These are phyloP conservation scores for Steinernema hermaphroditum DNA, from an alignment of 2,888 invertebrate genomes.

Conservation along the genomic window DNA sequence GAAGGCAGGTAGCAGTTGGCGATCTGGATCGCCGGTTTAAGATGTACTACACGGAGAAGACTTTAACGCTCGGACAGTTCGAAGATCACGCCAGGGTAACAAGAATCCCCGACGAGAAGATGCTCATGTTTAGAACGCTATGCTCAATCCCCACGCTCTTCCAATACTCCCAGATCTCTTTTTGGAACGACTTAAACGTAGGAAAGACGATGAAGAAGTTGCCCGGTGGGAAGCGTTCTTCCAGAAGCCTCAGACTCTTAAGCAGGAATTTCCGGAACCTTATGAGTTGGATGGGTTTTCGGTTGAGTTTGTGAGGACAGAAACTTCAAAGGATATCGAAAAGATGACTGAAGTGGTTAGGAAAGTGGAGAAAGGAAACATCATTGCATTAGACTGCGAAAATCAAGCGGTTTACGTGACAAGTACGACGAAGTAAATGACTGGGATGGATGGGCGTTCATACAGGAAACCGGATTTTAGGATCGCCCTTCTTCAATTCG, in stretches of 20 bases:
- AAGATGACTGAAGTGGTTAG: neutral
- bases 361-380: neutral
- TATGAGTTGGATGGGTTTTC: neutral
- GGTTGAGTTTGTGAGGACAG: neutral
- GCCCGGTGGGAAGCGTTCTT: neutral
- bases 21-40: neutral
- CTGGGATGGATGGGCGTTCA: neutral
- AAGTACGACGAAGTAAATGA: neutral
- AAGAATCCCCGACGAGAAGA: neutral
- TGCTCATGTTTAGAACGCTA: neutral
- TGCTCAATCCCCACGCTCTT: neutral
- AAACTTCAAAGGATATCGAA: neutral
- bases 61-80: neutral
- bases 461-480: neutral
- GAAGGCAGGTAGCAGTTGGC: neutral
- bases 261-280: neutral
- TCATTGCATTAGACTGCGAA: neutral
- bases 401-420: neutral
- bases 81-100: neutral
- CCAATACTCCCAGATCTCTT: neutral
- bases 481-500: neutral
- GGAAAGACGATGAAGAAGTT: neutral
- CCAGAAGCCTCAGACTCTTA: neutral
- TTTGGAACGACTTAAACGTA: neutral
- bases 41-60: neutral